Percentiles rank a stretch among this genome's conserved stretches.
Conservation (phyloP, 2,888 invertebrate species). For the Trachelus tabidus region DNA sequence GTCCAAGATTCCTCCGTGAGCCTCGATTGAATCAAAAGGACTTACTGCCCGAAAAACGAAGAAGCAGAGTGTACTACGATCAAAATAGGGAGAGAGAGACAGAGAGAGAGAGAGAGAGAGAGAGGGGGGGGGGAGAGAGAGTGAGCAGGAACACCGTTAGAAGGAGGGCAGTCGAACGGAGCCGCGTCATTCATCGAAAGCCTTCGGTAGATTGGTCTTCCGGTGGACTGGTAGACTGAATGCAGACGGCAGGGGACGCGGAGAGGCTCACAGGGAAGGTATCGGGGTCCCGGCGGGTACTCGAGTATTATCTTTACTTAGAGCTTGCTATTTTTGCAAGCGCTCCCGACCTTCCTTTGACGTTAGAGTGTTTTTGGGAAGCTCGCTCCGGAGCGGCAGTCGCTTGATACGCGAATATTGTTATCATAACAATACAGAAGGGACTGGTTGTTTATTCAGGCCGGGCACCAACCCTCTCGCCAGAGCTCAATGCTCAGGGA, state of each 20-base stretch:
- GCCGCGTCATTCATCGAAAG: not conserved
- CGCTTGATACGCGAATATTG: conserved; percentile 33
- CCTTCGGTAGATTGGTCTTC: not conserved
- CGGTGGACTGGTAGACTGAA: not conserved
- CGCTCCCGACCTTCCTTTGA: not conserved
- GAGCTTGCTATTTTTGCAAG: conserved; percentile 4
- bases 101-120: no score
- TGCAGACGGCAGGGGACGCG: not conserved
- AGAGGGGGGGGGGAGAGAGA: no score
- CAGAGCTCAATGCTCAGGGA: not conserved
- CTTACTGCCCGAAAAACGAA: no score
- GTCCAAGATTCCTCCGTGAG: no score
- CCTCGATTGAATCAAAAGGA: no score
- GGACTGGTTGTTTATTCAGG: conserved; percentile 44
- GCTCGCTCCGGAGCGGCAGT: not conserved
- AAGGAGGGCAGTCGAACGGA: no score
- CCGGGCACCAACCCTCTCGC: conserved; percentile 29
- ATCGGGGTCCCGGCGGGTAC: no score
- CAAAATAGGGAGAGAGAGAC: conserved; percentile 8
- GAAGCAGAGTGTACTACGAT: not conserved
- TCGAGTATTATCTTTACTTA: conserved; percentile 2
- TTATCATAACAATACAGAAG: conserved; percentile 45
- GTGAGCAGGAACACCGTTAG: no score
- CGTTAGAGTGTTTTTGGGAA: conserved; percentile 7
- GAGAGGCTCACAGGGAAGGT: no score